phyloP scores from a whole-genome alignment of 2,888 invertebrate species.

The Macrophya alboannulata region DNA sequence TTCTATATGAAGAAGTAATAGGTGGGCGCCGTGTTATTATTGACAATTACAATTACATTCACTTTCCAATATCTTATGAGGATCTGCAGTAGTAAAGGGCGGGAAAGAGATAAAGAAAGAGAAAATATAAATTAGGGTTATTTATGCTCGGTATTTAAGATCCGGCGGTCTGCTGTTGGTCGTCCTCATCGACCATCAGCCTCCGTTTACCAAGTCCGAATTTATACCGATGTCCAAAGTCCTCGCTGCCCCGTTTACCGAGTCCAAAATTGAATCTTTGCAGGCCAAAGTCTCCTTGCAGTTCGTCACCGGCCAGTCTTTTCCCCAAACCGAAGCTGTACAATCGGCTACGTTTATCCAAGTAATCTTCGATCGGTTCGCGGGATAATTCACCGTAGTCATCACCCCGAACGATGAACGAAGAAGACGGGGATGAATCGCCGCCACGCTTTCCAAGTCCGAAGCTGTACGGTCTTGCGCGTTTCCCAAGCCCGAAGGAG shows the following conservation, averaged over 20 bases:
- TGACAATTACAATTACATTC: slow-evolving; percentile 15
- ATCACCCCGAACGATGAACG: slow-evolving; percentile 72
- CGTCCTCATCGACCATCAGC: slow-evolving; percentile 62
- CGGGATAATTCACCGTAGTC: slow-evolving; percentile 77
- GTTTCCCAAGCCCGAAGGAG: slow-evolving; percentile 88
- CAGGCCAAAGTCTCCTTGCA: slow-evolving; percentile 69
- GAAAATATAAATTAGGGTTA: neutral
- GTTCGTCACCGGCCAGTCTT: slow-evolving; percentile 77
- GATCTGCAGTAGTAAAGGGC: neutral
- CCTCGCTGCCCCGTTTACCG: slow-evolving; percentile 62
- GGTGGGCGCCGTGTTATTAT: neutral
- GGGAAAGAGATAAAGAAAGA: slow-evolving; percentile 18
- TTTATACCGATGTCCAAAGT: slow-evolving; percentile 66
- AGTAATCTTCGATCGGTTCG: slow-evolving; percentile 78
- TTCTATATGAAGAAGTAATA: neutral
- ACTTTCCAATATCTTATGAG: neutral
- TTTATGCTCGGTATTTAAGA: neutral
- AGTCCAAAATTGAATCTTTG: slow-evolving; percentile 58
- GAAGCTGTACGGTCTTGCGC: slow-evolving; percentile 82
- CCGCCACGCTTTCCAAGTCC: slow-evolving; percentile 82
- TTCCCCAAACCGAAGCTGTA: slow-evolving; percentile 84
- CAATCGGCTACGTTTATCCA: slow-evolving; percentile 83
- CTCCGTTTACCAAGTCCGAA: slow-evolving; percentile 71
- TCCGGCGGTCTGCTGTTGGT: neutral
- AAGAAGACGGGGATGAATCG: slow-evolving; percentile 34